Conservation (phyloP, 2,113 vertebrate species). For the Callithrix jacchus region DNA sequence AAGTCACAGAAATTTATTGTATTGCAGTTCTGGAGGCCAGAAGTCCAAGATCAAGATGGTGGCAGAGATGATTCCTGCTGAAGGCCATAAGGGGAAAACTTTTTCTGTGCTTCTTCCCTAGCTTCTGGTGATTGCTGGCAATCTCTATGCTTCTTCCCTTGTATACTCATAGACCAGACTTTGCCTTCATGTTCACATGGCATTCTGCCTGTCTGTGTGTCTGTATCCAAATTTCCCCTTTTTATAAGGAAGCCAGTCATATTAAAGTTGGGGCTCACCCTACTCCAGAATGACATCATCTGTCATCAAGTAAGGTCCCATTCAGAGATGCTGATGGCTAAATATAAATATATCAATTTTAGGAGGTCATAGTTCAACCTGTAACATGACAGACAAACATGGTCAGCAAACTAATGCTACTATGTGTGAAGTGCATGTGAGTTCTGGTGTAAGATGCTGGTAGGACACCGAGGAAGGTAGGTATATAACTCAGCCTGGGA, state of each 20-base stretch:
- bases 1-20: background rate
- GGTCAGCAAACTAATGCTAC: too few relatives aligned
- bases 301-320: background rate
- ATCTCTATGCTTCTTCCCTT: background rate
- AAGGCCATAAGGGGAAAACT: background rate
- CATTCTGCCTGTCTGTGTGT: background rate
- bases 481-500: background rate
- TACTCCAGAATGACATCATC: background rate
- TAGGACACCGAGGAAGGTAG: background rate
- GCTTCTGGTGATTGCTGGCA: background rate
- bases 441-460: background rate
- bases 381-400: background rate
- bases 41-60: background rate
- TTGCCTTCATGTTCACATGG: background rate
- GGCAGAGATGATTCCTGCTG: background rate
- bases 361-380: background rate
- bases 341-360: background rate
- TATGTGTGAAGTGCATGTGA: fast-evolving
- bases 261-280: background rate
- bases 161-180: background rate
- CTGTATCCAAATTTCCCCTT: background rate
- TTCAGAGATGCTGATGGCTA: background rate
- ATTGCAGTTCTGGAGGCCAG: background rate
- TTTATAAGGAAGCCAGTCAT: background rate
- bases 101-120: too few relatives aligned